Evolutionary conservation across 2,888 invertebrate species (phyloP), one percentile per base, ranked within the genome.

Genomic region (Amorpha juglandis): DNA sequence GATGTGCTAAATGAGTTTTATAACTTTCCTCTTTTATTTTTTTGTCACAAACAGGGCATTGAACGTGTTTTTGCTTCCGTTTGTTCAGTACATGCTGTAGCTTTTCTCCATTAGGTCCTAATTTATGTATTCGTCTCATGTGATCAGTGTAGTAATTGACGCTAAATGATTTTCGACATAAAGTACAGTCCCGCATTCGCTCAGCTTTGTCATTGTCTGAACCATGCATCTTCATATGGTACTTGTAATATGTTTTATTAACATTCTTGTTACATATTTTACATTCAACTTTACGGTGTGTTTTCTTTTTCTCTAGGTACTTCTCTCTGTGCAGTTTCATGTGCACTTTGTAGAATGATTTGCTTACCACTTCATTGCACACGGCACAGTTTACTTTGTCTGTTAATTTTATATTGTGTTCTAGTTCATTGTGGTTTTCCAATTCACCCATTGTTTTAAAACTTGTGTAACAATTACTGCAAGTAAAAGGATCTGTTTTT

Each of bases 1-100:
- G 81, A 1, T 66, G 71, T 12, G 71, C 70, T 14, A 80, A 65
- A 63, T 81, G 81, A 0, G 63, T 66, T 67, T 76, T 73, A 55
- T 73, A 81, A 7, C 64, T 69, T 48, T 42, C 65, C 68, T 78
- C 72, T 55, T 63, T 68, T 9, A 76, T 16, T 8, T 66, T 66
- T 42, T 70, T 77, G 53, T 74, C 75, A 69, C 80, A 80, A 35
- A 79, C 63, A 16, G 77, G 77, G 62, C 79, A 80, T 66, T 71
- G 70, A 6, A 64, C 50, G 45, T 63, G 65, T 0, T 38, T 68
- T 16, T 33, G 38, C 27, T 53, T 47, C 12, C 19, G 58, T 16
- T 33, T 67, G 45, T 47, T 33, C 27, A 12, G 45, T n/a, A 21
- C 48, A n/a, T 35, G 52, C 21, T 66, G 48, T 16, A n/a, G 21